Base-by-base conservation (phyloP, 2,797 vertebrate species). In the Myripristis murdjan region DNA sequence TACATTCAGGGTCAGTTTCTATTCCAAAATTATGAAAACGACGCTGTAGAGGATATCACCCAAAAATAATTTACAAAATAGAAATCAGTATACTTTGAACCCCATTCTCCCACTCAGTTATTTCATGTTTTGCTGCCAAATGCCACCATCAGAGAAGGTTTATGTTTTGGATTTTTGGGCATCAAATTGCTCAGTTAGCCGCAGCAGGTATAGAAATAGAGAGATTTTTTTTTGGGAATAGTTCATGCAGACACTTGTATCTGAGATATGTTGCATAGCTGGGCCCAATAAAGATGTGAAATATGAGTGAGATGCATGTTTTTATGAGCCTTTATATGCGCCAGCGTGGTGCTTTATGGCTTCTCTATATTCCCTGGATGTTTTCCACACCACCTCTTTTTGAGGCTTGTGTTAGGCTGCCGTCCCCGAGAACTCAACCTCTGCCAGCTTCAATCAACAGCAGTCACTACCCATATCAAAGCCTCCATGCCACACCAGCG, bases 361-460 rank as follows among this genome's bases (percentile, higher is more conserved):
- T 39, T 4, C 57, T 82, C 76, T 70, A 61, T 23, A 66, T 57
- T 85, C 66, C 75, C 77, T 80, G 87, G 85, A 83, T 85, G 70
- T 77, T 73, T 84, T 86, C 87, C 69, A 69, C 53, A 5, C 72
- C 55, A 77, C 76, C 79, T 75, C 73, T 89, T 88, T 79, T 63
- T 67, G 53, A 72, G 67, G 71, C 80, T 89, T 55, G 43, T 82
- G 75, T 77, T 81, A 85, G 66, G 67, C 84, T 77, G 71, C 82
- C 83, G 80, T 79, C 81, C 77, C 76, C 2, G 26, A 78, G 66
- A 80, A 61, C 57, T 18, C 48, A 81, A 75, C 74, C 82, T 84
- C 77, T 79, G 86, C 89, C 83, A 84, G 70, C 66, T 76, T 87
- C 87, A 87, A 90, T 93, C 88, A 93, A 87, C 85, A 23, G 16